These are phyloP conservation scores for rat (Rattus norvegicus) DNA, from an alignment of 2,113 vertebrate species.

Conservation along the genomic window GRCr8 NC_086022.1:8105501-8106000, in stretches of 20 bases:
- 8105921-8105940: neutral
- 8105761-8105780: neutral
- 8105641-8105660: neutral
- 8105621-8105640: fast-evolving
- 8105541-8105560: neutral
- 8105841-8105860: constrained; percentile 61
- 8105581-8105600: fast-evolving
- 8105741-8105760: neutral
- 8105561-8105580: neutral
- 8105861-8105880: neutral
- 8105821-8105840: constrained; percentile 32
- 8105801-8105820: constrained; percentile 63
- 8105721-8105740: neutral
- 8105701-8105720: neutral
- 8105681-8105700: neutral
- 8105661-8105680: fast-evolving
- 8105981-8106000: neutral
- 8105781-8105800: neutral
- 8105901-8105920: neutral
- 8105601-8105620: fast-evolving
- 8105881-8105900: neutral
- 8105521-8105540: neutral
- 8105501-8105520: no score
- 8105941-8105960: constrained; percentile 38
- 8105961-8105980: fast-evolving